Conservation (phyloP, 2,888 invertebrate genomes). For the Eulithis prunata region DNA sequence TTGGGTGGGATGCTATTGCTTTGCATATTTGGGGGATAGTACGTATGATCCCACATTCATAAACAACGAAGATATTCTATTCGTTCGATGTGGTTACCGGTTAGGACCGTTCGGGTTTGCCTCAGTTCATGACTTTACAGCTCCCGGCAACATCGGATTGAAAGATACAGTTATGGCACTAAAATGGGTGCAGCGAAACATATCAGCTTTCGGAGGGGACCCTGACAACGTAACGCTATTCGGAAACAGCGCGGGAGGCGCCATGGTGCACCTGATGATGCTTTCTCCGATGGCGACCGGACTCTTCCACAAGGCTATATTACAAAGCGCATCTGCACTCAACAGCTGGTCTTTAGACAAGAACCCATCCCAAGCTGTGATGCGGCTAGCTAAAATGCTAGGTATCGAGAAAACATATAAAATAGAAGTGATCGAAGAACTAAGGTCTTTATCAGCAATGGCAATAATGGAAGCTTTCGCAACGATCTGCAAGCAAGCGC, state of each 20-base stretch:
- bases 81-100: slow-evolving; percentile 74
- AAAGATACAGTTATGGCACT: slow-evolving; percentile 77
- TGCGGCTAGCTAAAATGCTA: slow-evolving; percentile 62
- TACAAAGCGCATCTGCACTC: slow-evolving; percentile 75
- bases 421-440: slow-evolving; percentile 66
- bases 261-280: slow-evolving; percentile 76
- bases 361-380: slow-evolving; percentile 62
- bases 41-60: slow-evolving; percentile 68
- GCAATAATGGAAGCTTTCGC: slow-evolving; percentile 59
- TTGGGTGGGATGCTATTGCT: slow-evolving; percentile 75
- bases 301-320: slow-evolving; percentile 75
- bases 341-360: slow-evolving; percentile 71
- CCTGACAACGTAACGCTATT: slow-evolving; percentile 77
- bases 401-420: slow-evolving; percentile 57
- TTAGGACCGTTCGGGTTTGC: slow-evolving; percentile 78
- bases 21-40: slow-evolving; percentile 56
- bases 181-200: slow-evolving; percentile 76
- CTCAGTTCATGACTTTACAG: slow-evolving; percentile 69
- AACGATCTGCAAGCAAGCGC: slow-evolving; percentile 38
- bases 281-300: slow-evolving; percentile 78
- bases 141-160: slow-evolving; percentile 76
- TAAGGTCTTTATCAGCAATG: slow-evolving; percentile 54
- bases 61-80: slow-evolving; percentile 63
- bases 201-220: slow-evolving; percentile 74
- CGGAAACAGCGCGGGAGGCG: slow-evolving; percentile 76